These are phyloP conservation scores for Campoletis sonorensis DNA, from an alignment of 1,140 invertebrate genomes.

Conservation along the genomic window DNA sequence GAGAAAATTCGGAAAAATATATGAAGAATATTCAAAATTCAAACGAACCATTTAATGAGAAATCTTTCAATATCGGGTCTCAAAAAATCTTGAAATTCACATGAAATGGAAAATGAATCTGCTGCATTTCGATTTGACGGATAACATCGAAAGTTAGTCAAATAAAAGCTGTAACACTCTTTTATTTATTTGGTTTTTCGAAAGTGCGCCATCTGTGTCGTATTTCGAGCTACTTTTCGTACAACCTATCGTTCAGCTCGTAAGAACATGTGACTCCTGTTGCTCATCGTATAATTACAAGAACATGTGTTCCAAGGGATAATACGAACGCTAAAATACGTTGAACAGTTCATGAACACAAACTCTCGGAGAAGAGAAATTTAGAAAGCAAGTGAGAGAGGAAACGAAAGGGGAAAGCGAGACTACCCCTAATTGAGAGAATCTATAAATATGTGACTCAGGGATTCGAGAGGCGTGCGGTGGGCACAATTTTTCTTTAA, in stretches of 20 bases:
- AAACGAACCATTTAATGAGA: no score
- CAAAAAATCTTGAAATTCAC: neutral
- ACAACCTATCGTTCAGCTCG: neutral
- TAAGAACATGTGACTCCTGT: constrained; percentile 13
- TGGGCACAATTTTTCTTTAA: neutral
- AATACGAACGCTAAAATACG: constrained; percentile 7
- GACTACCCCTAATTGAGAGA: constrained; percentile 2
- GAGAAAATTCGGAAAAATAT: no score
- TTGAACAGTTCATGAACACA: neutral
- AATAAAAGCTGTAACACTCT: neutral
- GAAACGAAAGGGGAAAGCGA: neutral
- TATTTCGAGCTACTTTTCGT: constrained; percentile 15
- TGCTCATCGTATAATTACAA: constrained; percentile 34
- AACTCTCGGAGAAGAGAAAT: neutral
- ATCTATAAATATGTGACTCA: constrained; percentile 23
- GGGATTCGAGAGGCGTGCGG: constrained; percentile 14
- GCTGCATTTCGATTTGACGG: neutral
- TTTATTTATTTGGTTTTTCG: neutral
- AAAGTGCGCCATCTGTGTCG: neutral
- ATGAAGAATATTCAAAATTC: no score
- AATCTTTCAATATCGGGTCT: no score
- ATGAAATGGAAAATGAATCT: no score
- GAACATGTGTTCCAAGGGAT: constrained; percentile 13
- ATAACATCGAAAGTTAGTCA: neutral
- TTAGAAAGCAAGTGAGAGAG: neutral